Evolutionary conservation across 2,888 invertebrate species (phyloP).

Genomic region (Chirona hameri): DNA sequence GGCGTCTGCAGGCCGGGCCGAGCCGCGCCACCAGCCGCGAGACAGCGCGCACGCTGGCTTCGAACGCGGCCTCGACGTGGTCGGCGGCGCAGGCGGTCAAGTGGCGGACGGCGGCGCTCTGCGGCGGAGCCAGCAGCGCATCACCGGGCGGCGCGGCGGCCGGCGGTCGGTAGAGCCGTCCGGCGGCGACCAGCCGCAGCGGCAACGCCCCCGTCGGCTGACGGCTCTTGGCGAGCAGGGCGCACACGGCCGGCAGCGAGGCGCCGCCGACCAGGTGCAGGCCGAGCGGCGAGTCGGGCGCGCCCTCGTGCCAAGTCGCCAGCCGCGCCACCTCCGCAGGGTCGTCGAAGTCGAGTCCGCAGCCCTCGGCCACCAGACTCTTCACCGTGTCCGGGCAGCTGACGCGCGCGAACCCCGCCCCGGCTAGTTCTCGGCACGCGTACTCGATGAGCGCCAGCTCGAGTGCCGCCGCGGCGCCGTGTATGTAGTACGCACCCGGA

Average conservation of each 20-base stretch:
- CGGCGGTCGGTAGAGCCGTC: slow-evolving; percentile 23
- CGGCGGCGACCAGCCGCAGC: slow-evolving; percentile 1
- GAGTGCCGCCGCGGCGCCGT: slow-evolving; percentile 23
- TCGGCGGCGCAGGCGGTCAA: neutral
- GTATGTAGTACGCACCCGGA: neutral
- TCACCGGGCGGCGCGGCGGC: neutral
- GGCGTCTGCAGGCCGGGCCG: neutral
- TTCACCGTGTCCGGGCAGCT: slow-evolving; percentile 28
- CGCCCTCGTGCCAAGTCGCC: neutral
- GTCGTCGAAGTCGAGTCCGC: neutral
- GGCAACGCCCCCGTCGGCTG: neutral
- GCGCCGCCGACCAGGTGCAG: slow-evolving; percentile 27
- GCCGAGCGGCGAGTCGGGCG: neutral
- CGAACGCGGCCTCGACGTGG: neutral
- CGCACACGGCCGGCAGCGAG: slow-evolving; percentile 29
- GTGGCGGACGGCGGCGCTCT: neutral
- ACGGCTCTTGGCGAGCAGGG: neutral
- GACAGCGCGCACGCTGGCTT: neutral
- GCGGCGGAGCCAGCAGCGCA: neutral
- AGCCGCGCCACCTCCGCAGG: neutral
- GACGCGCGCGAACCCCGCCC: slow-evolving; percentile 2
- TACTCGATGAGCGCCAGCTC: slow-evolving; percentile 11
- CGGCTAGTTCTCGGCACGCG: neutral
- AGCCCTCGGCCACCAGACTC: slow-evolving; percentile 6
- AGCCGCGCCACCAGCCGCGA: neutral